phyloP scores from a whole-genome alignment of 2,797 vertebrate species.

The Anomalospiza imberbis region DNA sequence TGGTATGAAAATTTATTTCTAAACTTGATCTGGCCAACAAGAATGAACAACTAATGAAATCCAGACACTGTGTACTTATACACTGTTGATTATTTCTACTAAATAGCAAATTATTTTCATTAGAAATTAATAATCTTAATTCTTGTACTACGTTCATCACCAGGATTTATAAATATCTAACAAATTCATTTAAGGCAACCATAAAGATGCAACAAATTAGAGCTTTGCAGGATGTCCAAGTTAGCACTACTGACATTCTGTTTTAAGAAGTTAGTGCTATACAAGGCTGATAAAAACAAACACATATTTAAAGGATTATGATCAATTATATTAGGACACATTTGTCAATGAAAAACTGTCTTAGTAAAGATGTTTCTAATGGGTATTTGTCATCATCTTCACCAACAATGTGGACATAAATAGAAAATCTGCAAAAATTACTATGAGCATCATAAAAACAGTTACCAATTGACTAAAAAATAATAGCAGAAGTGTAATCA shows the following conservation, averaged over 20 bases:
- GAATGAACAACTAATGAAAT: not conserved
- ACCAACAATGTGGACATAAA: not conserved
- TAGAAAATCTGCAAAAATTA: slow-evolving; percentile 6
- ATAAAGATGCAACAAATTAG: not conserved
- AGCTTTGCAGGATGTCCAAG: not conserved
- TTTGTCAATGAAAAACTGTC: not conserved
- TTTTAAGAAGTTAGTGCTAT: not conserved
- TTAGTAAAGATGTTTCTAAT: not conserved
- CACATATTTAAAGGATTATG: not conserved
- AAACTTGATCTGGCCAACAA: not conserved
- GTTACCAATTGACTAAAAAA: not conserved
- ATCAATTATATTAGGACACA: not conserved
- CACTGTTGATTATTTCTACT: not conserved
- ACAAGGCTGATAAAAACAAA: not conserved
- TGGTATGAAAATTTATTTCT: not conserved
- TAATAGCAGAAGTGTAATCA: not conserved
- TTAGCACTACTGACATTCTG: not conserved
- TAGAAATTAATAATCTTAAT: not conserved
- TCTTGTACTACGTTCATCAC: not conserved
- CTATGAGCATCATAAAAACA: not conserved
- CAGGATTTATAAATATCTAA: not conserved
- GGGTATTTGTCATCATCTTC: slow-evolving; percentile 14
- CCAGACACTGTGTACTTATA: not conserved
- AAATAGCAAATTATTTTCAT: not conserved
- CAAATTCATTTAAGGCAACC: not conserved